A percentile compares a stretch with the other conserved stretches of the same genome.
Evolutionary conservation across 1,140 invertebrate species (phyloP).

Genomic region (Nasonia giraulti): DNA sequence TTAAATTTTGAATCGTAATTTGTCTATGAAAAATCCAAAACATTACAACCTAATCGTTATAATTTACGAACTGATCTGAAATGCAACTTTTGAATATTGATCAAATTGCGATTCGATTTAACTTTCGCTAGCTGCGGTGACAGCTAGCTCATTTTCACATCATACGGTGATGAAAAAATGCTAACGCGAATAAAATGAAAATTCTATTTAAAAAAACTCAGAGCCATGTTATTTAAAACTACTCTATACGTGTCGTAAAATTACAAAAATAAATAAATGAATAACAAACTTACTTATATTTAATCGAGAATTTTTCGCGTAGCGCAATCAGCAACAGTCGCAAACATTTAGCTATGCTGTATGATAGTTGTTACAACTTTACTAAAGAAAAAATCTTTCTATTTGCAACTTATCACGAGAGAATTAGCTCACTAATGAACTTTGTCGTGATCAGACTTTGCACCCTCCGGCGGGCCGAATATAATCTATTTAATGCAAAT

Average conservation of each 20-base stretch:
- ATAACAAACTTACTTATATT: constrained; percentile 42
- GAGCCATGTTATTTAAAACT: constrained; percentile 53
- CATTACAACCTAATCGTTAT: neutral
- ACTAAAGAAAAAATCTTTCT: constrained; percentile 21
- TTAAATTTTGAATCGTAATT: constrained; percentile 4
- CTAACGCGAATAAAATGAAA: neutral
- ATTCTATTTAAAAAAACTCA: neutral
- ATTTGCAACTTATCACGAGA: neutral
- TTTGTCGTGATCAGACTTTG: constrained; percentile 51
- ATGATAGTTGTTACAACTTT: constrained; percentile 44
- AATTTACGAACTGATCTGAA: constrained; percentile 12
- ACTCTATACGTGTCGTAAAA: constrained; percentile 57
- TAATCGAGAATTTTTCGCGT: constrained; percentile 62
- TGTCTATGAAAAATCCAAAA: neutral
- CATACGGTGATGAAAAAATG: neutral
- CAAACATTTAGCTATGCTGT: constrained; percentile 60
- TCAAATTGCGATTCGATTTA: neutral
- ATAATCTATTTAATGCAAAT: neutral
- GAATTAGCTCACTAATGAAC: constrained; percentile 29
- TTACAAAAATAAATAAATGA: neutral
- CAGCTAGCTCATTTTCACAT: no score
- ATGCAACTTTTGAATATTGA: neutral
- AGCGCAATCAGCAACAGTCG: constrained; percentile 65
- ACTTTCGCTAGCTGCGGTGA: neutral
- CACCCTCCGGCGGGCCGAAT: constrained; percentile 45